Evolutionary conservation across 1,140 invertebrate species (phyloP), one percentile per base, ranked within the genome.

Genomic region (Cydia splendana): DNA sequence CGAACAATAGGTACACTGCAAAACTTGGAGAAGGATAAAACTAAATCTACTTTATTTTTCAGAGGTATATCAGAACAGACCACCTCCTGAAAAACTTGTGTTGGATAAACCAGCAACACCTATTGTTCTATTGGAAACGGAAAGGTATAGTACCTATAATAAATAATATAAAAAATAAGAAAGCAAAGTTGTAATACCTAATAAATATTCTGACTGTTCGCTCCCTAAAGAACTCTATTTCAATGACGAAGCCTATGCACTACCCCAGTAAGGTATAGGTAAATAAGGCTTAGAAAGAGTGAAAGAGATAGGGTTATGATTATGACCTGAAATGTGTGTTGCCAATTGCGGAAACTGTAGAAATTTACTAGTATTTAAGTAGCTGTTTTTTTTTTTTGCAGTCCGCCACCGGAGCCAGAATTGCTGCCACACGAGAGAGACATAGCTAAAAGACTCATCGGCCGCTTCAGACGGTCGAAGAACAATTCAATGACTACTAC

Each of bases 61-160:
- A 92, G 90, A 88, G 78, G 76, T 88, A 5, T 88, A 88, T 67
- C 83, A 85, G 76, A 87, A 83, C 9, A 85, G 81, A 74, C 83
- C 80, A 75, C 84, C 85, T 53, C 84, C 82, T 28, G 84, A 87
- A 75, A 76, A 83, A 30, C 45, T 92, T 7, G 91, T 82, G 48
- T 77, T 90, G 73, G 88, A 89, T 12, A 75, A 82, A 24, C 79
- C 85, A 9, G 79, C 84, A 76, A 88, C 88, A 6, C 87, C 90
- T 6, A 75, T 88, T n/a, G 81, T 91, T 10, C 53, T 92, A 34
- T 82, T 92, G 67, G 88, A 92, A 87, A 92, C 87, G 38, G 87
- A 92, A 82, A 88, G 88, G 90, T 92, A 65, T 67, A 5, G 45
- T 24, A 24, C 24, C 24, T 48, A 48, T 48, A 48, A 51, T 15